Evolutionary conservation across 2,113 vertebrate genomes (phyloP), one percentile per base, ranked within the genome.

Genomic region (Cromileptes altivelis): DNA sequence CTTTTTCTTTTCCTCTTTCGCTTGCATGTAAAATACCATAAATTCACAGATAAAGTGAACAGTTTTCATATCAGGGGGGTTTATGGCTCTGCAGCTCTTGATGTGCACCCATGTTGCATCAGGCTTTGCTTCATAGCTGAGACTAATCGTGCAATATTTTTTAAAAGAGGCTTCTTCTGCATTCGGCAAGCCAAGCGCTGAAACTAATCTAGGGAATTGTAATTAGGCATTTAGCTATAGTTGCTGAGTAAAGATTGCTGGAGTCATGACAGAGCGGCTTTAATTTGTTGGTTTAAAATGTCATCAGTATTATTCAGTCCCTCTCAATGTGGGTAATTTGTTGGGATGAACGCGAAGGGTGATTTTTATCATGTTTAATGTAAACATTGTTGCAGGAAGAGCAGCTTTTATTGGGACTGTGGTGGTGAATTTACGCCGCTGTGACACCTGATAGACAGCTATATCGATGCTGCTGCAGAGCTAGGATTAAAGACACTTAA

Each of bases 121-220:
- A 67, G 40, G 73, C 37, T 80, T 81, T 75, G 61, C 57, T 85
- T 77, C 75, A 64, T 19, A 87, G 49, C 11, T 13, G 21, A 72
- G 60, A 76, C 70, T 73, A 78, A 84, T 86, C 70, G 25, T 69
- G 75, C 70, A 40, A 27, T 55, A 62, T 45, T 67, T 79, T 79
- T 67, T 61, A 49, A 68, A 76, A 79, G 61, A 77, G 65, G 27
- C 62, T 52, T 61, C 55, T n/a, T 60, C 78, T 74, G 53, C 61
- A 67, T 77, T 61, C 3, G 47, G 61, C 55, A 78, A 63, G 74
- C 69, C 61, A 69, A 87, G 80, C 49, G 19, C 65, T 79, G 75
- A 65, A 75, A 81, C 68, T 88, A 75, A 90, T 89, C 89, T 83
- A 70, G 56, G 56, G 78, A 73, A 69, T 81, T 79, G 19, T 82